A percentile compares a stretch with the other conserved stretches of the same genome.
Conservation (phyloP, 1,140 invertebrate genomes). For the Mya arenaria region DNA sequence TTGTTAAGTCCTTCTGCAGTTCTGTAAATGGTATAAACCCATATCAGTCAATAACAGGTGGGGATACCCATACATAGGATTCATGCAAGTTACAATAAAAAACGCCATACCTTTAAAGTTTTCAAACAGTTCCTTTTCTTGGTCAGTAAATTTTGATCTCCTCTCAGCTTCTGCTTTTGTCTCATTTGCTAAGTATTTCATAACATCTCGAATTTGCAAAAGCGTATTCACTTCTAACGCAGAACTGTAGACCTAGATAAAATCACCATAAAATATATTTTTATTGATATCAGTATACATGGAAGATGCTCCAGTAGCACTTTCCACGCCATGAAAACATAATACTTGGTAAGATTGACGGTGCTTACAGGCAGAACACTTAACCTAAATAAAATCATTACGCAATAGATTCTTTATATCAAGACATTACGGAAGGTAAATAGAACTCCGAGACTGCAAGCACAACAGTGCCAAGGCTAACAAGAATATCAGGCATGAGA, state of each 20-base stretch:
- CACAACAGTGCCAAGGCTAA: too few relatives aligned
- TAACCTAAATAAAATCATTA: too few relatives aligned
- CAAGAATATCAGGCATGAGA: too few relatives aligned
- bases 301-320: background rate
- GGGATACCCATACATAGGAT: too few relatives aligned
- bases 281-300: background rate
- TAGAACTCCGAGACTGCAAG: too few relatives aligned
- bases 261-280: background rate
- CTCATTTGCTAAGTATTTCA: conserved; percentile 25
- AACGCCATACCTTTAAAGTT: conserved; percentile 13
- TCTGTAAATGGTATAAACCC: too few relatives aligned
- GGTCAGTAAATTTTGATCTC: background rate
- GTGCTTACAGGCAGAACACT: background rate
- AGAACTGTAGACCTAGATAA: conserved; percentile 19
- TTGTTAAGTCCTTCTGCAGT: background rate
- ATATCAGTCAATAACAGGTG: too few relatives aligned
- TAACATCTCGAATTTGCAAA: conserved; percentile 4
- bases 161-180: background rate
- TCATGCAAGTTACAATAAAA: background rate
- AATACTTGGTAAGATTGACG: background rate
- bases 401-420: too few relatives aligned
- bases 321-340: background rate
- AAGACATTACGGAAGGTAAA: too few relatives aligned
- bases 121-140: conserved; percentile 4
- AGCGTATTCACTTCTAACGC: conserved; percentile 38